These are phyloP conservation scores for Mnemiopsis leidyi DNA, from an alignment of 37 sponge, comb jelly and placozoan species.

Conservation along the genomic window DNA sequence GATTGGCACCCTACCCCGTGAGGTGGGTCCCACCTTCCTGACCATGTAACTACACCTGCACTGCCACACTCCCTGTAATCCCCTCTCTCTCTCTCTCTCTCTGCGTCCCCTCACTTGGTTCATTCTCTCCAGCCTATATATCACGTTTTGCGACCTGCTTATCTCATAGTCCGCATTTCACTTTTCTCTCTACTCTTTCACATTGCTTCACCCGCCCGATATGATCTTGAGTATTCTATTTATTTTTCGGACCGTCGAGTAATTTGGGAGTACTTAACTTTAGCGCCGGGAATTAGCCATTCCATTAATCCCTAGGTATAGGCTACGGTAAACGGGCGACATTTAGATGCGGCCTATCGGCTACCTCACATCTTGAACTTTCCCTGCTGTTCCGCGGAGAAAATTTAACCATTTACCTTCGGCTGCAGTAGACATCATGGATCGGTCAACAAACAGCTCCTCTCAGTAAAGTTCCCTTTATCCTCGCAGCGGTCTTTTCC, in stretches of 20 bases:
- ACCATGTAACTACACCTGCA: neutral
- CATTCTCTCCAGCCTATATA: too few species aligned
- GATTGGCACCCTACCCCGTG: neutral
- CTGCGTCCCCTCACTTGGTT: neutral
- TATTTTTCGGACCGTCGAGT: neutral
- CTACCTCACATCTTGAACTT: neutral
- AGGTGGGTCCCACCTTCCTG: neutral
- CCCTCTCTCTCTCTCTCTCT: neutral
- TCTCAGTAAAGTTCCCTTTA: too few species aligned
- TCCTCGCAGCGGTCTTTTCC: neutral
- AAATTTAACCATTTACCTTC: neutral
- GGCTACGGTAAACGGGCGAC: neutral
- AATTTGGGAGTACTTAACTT: neutral
- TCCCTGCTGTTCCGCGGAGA: neutral
- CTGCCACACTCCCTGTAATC: neutral
- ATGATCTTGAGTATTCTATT: neutral
- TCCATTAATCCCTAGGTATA: neutral
- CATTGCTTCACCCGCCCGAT: too few species aligned
- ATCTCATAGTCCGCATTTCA: too few species aligned
- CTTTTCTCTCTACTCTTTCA: too few species aligned
- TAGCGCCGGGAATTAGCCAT: neutral
- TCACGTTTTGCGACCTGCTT: too few species aligned
- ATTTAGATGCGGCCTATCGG: neutral
- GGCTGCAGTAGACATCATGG: too few species aligned
- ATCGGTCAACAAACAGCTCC: too few species aligned